Conservation (phyloP, 2,797 vertebrate species). For the Toxotes lorentzi region DNA sequence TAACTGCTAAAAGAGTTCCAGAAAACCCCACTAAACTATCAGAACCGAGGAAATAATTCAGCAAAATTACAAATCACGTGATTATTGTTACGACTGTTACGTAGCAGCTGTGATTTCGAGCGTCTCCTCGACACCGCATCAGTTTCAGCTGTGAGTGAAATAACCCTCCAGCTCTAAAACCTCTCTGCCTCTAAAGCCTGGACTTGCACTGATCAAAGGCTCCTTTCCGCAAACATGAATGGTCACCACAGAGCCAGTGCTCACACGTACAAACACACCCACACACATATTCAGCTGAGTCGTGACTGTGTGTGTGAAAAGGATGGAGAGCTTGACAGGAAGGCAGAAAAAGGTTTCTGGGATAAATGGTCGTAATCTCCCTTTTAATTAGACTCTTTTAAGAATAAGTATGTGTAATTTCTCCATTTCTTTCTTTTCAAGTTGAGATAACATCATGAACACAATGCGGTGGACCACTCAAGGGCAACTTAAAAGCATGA, state of each 20-base stretch:
- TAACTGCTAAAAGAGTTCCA: not conserved
- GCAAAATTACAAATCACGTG: not conserved
- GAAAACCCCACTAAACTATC: not conserved
- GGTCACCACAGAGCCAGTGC: constrained; percentile 1
- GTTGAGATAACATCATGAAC: constrained; percentile 30
- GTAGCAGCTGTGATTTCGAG: not conserved
- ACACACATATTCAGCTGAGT: not conserved
- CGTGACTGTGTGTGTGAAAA: not conserved
- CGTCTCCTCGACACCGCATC: not conserved
- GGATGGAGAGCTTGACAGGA: not conserved
- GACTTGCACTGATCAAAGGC: constrained; percentile 41
- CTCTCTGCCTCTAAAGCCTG: constrained; percentile 7
- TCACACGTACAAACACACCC: not conserved
- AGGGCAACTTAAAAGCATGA: constrained; percentile 35
- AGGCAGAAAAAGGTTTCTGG: not conserved
- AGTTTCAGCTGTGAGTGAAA: not conserved
- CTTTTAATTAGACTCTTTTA: constrained; percentile 54
- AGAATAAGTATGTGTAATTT: constrained; percentile 2
- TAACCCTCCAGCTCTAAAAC: not conserved
- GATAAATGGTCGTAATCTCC: constrained; percentile 15
- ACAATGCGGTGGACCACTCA: constrained; percentile 25
- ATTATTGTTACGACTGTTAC: not conserved
- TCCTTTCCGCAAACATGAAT: constrained; percentile 7
- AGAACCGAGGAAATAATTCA: not conserved
- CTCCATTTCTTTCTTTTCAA: constrained; percentile 30